Base-by-base conservation (phyloP, 2,113 vertebrate species). In the Pachyramphus minor region DNA sequence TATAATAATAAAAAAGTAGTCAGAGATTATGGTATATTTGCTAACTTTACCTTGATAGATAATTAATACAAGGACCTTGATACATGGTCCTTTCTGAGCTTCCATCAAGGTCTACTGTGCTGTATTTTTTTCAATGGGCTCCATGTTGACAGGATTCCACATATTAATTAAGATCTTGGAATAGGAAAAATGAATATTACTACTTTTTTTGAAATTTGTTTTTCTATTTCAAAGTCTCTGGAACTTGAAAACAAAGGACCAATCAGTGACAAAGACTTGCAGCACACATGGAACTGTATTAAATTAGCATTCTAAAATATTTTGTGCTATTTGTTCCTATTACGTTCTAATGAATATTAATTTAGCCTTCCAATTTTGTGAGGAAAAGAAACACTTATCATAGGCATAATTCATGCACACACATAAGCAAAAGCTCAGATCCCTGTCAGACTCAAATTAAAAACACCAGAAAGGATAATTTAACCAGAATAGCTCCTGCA, bases 391-490 rank as follows among this genome's bases (percentile, higher is more conserved):
- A 78, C 41, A 41, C 25, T 87, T 74, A 35, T n/a, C 35, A 31
- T 58, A 66, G 58, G 62, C 14, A 49, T 75, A 77, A 79, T 84
- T 88, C 56, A 76, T 58, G 25, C n/a, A 78, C 19, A 39, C 22
- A 41, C 2, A 63, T 52, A 94, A 63, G 44, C 23, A 91, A 91
- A 96, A 93, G 2, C 55, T 73, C 22, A 75, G 37, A 78, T 58
- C 64, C 56, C 63, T 93, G 49, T 87, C 64, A 91, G 50, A 49
- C 39, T 94, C 50, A 89, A 85, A 95, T 91, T 95, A 75, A 92
- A 89, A 92, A 45, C 55, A 89, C 25, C 11, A 90, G 84, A 96
- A 91, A 90, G n/a, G 33, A 76, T 81, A 96, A 94, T 89, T 93
- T 94, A 77, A 49, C 33, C 20, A 64, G 58, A 88, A 94, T 60